A percentile compares a stretch with the other conserved stretches of the same genome.
Conservation (phyloP, 2,113 vertebrate genomes). For the Rafetus swinhoei region DNA sequence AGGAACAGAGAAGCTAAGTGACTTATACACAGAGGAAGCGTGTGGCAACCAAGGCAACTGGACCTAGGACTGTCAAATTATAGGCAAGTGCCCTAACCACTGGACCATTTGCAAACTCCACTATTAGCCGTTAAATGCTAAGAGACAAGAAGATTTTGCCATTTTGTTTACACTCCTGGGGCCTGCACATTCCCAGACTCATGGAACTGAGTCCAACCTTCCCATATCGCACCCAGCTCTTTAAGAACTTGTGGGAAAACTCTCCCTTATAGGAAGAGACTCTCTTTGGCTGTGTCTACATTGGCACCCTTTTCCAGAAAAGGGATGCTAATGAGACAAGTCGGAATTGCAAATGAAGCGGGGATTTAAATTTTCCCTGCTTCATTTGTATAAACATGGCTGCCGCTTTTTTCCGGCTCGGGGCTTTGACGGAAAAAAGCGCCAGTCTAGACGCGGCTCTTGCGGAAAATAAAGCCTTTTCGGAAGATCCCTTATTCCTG, state of each 20-base stretch:
- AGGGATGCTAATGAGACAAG: too few species aligned
- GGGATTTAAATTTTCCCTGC: too few species aligned
- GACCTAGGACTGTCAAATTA: neutral
- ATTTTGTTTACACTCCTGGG: neutral
- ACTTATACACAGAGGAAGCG: neutral
- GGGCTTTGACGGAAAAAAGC: too few species aligned
- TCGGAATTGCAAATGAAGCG: too few species aligned
- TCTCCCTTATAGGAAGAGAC: fast-evolving
- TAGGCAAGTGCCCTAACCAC: neutral
- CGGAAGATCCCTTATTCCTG: too few species aligned
- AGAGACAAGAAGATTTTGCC: neutral
- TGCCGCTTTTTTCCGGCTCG: too few species aligned
- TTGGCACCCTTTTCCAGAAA: too few species aligned
- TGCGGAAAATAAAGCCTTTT: too few species aligned
- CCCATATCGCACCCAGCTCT: neutral
- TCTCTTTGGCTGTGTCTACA: neutral
- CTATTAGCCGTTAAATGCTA: neutral
- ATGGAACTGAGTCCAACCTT: neutral
- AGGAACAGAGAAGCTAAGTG: neutral
- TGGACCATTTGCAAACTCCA: neutral
- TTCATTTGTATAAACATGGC: too few species aligned
- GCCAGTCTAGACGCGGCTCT: too few species aligned
- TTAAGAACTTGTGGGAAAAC: fast-evolving
- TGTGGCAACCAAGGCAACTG: neutral
- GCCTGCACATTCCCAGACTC: neutral